Evolutionary conservation across 1,140 invertebrate species (phyloP), one percentile per base, ranked within the genome.

Genomic region (Wiebesia pumilae): DNA sequence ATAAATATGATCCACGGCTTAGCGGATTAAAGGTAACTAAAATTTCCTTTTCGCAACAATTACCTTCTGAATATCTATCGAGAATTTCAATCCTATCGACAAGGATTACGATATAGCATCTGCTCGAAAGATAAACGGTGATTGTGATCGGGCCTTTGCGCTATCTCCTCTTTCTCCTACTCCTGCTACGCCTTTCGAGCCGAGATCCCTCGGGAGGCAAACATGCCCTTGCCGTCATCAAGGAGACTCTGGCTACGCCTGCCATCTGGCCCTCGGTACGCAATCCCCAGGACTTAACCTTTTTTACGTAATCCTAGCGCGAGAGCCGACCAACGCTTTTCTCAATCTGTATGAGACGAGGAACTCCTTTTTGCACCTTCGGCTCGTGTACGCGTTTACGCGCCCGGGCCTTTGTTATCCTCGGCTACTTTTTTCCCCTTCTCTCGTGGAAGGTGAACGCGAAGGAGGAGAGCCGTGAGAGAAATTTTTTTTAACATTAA

Each of bases 181-280:
- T n/a, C 43, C 51, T 79, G 38, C 33, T 35, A 1, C 77, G 27
- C 35, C 51, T 4, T 87, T 87, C 88, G 88, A 87, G 87, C 85
- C 87, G 87, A 35, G 54, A 14, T 84, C 83, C 73, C 83, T 40
- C 54, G 73, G 83, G 83, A 84, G 30, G 30, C 47, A 30, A 73
- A 73, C 7, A 35, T 16, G 35, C 69, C 69, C 69, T 16, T 73
- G 27, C n/a, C 65, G 7, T 69, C 47, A 54, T 43, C 35, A 24
- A 3, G 47, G 62, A 54, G 71, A 62, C 35, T 54, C 51, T 6
- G 16, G 9, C 47, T 14, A 9, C 78, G 80, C 58, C 79, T 77
- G 27, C 80, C 85, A 75, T 77, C 69, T 82, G 80, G 35, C 51
- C 47, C 65, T 16, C 67, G 79, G 75, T 86, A 86, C 79, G 79